A percentile compares a stretch with the other conserved stretches of the same genome.
Evolutionary conservation across 2,888 invertebrate species (phyloP).

Genomic region (Ditylenchus weischeri): DNA sequence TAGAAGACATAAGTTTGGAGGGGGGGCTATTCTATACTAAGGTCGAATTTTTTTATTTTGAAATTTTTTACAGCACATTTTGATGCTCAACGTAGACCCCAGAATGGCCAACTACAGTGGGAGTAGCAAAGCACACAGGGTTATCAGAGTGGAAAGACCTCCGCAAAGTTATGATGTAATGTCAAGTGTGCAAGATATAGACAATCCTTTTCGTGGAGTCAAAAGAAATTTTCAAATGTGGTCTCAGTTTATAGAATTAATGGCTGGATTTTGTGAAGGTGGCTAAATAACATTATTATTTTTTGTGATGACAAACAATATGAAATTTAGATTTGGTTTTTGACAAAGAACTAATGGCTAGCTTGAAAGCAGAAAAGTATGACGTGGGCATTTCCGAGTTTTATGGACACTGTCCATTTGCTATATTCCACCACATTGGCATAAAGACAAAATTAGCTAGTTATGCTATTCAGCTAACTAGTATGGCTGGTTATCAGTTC

Average conservation of each 20-base stretch:
- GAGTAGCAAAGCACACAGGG: neutral
- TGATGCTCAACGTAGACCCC: constrained; percentile 2
- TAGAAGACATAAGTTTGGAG: too few species aligned
- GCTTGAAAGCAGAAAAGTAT: constrained; percentile 10
- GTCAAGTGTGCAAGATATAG: neutral
- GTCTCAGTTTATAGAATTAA: neutral
- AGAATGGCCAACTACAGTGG: neutral
- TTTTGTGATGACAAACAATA: neutral
- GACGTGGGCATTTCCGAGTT: constrained; percentile 22
- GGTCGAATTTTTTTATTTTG: too few species aligned
- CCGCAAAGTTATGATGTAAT: neutral
- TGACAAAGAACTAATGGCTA: constrained; percentile 6
- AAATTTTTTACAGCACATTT: neutral
- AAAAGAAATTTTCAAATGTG: neutral
- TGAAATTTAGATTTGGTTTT: constrained; percentile 13
- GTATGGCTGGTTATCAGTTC: neutral
- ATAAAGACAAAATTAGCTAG: constrained; percentile 1
- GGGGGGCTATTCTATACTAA: too few species aligned
- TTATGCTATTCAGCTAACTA: constrained; percentile 13
- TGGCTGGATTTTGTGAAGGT: neutral
- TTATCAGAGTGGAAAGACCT: neutral
- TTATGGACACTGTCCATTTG: constrained; percentile 3
- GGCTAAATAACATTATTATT: neutral
- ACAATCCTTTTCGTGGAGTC: neutral
- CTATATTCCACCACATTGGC: neutral